These are phyloP conservation scores for Metacarcinus magister DNA, from an alignment of 2,888 invertebrate genomes.

Conservation along the genomic window DNA sequence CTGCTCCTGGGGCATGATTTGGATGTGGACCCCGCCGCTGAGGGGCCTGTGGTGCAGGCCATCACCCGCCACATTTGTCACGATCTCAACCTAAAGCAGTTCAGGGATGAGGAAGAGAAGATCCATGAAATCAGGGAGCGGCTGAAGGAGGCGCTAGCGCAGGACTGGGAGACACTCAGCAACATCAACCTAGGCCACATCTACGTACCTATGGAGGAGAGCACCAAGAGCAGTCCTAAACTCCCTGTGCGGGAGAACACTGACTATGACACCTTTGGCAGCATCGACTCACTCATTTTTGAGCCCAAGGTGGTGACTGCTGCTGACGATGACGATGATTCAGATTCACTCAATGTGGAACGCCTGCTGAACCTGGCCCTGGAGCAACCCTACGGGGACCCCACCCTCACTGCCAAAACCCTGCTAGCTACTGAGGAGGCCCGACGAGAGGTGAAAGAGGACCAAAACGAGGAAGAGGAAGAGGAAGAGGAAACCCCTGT, in stretches of 20 bases:
- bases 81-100: slow-evolving; percentile 63
- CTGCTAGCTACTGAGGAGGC: slow-evolving; percentile 9
- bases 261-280: slow-evolving; percentile 83
- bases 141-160: slow-evolving; percentile 82
- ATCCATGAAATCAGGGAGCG: slow-evolving; percentile 82
- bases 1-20: slow-evolving; percentile 72
- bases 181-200: slow-evolving; percentile 83
- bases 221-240: slow-evolving; percentile 72
- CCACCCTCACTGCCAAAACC: slow-evolving; percentile 43
- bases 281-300: slow-evolving; percentile 83
- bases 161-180: slow-evolving; percentile 82
- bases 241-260: slow-evolving; percentile 77
- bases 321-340: neutral
- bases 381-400: slow-evolving; percentile 43
- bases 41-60: slow-evolving; percentile 76
- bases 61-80: slow-evolving; percentile 79
- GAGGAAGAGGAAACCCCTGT: slow-evolving; percentile 74
- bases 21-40: slow-evolving; percentile 73
- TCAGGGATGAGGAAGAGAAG: slow-evolving; percentile 75
- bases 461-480: neutral
- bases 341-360: slow-evolving; percentile 49
- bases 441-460: neutral
- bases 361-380: slow-evolving; percentile 62
- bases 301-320: slow-evolving; percentile 83
- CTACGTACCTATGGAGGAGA: slow-evolving; percentile 83